Evolutionary conservation across 1,140 invertebrate genomes (phyloP), one percentile per base, ranked within the genome.

Genomic region (Ips nitidus): DNA sequence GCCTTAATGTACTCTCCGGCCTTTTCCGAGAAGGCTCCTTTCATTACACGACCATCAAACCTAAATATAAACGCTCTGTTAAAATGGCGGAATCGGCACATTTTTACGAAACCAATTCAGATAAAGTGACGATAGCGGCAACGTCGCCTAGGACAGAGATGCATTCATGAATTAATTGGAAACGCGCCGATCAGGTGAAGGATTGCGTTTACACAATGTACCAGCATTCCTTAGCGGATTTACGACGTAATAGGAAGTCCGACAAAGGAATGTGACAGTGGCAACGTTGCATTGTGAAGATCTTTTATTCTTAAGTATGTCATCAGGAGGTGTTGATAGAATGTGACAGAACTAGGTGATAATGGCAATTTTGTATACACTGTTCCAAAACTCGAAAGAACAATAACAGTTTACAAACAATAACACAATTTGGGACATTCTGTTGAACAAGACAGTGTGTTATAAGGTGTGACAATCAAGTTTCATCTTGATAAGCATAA

Each of bases 81-180:
- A 8, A 50, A 6, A 50, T 50, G 22, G 22, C 22, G 45, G 22
- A 50, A 22, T 50, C 7, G 7, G 1, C 7, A 50, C 22, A 22
- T 50, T 8, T 50, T 50, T 6, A 22, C 6, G 45, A 50, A 50
- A 2, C 22, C 22, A 1, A 22, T 50, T 50, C 6, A 8, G 45
- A 22, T 50, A 50, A 22, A 50, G 1, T 50, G 22, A 22, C 22
- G 22, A 22, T 22, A 22, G 22, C 22, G 45, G 45, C 45, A 50
- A 50, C 45, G 45, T 3, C 22, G 45, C 3, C 7, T 50, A 50
- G 22, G 45, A 50, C 22, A 22, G 22, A 50, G 45, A 50, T 50
- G 45, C 45, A 50, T 50, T 50, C 45, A 50, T 50, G 45, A 50
- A 50, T 50, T 50, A 8, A 50, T 50, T 50, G 45, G 45, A 50